These are phyloP conservation scores for Tetragnatha versicolor DNA, from an alignment of 1,140 invertebrate genomes.

Conservation along the genomic window DNA sequence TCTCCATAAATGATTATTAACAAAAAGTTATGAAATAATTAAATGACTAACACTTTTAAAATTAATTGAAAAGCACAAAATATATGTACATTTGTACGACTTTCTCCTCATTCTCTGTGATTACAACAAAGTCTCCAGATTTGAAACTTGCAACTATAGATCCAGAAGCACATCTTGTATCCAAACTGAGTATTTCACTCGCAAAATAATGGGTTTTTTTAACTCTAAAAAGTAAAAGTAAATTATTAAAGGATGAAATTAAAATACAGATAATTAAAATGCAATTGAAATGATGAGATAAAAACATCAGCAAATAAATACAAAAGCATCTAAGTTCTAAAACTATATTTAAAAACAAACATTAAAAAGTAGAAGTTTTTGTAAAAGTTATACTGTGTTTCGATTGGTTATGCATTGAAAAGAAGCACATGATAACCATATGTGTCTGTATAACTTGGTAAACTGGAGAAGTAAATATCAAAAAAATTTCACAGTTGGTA, in stretches of 20 bases:
- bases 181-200: conserved; percentile 20
- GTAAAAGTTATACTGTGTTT: too few relatives aligned
- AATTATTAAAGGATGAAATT: neutral
- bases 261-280: neutral
- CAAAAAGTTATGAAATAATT: neutral
- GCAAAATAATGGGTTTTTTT: conserved; percentile 1
- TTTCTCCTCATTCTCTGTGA: neutral
- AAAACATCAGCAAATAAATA: neutral
- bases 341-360: neutral
- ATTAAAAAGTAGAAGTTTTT: neutral
- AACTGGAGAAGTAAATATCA: too few relatives aligned
- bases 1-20: neutral
- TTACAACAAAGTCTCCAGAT: conserved; percentile 8
- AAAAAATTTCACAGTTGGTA: too few relatives aligned
- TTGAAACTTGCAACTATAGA: conserved; percentile 28
- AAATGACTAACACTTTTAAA: neutral
- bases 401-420: too few relatives aligned
- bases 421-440: too few relatives aligned
- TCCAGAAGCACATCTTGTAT: neutral
- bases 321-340: neutral
- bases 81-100: neutral
- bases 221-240: conserved; percentile 12
- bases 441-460: too few relatives aligned
- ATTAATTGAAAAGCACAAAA: neutral
- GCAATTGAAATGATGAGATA: neutral